Evolutionary conservation across 2,113 vertebrate species (phyloP).

Genomic region (Passer montanus): DNA sequence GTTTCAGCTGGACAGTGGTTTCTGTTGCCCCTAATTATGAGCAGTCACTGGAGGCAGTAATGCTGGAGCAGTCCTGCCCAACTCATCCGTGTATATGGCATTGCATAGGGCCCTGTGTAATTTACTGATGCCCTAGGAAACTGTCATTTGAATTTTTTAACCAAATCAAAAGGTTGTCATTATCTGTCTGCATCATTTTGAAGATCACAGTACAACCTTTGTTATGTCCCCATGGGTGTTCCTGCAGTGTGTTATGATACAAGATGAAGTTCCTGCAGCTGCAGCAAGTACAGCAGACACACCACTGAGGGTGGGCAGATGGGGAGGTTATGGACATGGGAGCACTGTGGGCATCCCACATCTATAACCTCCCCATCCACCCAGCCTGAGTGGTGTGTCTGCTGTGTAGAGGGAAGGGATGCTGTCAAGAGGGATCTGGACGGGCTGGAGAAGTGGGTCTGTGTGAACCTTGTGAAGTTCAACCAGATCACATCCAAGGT

Average conservation of each 20-base stretch:
- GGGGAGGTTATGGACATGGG: not conserved
- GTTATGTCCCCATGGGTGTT: not conserved
- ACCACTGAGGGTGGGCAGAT: not conserved
- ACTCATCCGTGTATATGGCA: not conserved
- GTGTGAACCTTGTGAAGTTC: accelerated
- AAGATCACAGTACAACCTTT: not conserved
- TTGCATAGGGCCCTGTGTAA: not conserved
- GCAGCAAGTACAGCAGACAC: not conserved
- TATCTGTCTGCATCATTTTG: not conserved
- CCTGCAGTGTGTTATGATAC: not conserved
- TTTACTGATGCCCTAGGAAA: not conserved
- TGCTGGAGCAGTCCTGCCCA: not conserved
- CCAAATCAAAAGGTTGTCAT: not conserved
- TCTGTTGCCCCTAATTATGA: not conserved
- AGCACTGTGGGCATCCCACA: not conserved
- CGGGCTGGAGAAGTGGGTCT: not conserved
- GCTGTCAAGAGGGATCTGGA: not conserved
- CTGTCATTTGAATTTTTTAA: not conserved
- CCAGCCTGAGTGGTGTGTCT: not conserved
- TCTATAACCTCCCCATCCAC: not conserved
- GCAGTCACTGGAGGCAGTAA: not conserved
- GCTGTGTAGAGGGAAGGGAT: not conserved
- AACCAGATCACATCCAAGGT: not conserved
- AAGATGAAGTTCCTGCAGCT: not conserved
- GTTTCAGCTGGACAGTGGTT: not conserved